Conservation (phyloP, 2,113 vertebrate species). For the Phrynosoma platyrhinos region DNA sequence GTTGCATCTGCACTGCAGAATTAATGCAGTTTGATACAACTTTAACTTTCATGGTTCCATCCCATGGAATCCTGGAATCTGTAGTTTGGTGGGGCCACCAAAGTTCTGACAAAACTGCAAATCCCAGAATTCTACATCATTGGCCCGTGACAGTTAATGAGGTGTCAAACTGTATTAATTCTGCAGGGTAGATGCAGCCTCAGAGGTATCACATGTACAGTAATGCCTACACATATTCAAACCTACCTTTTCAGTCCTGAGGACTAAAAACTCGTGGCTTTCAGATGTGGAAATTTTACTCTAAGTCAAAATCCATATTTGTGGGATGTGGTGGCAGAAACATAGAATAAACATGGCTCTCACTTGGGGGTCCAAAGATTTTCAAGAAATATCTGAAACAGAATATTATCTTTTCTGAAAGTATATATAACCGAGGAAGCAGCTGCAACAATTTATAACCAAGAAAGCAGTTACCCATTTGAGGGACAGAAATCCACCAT, state of each 20-base stretch:
- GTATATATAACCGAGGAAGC: conserved; percentile 13
- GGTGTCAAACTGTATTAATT: no score
- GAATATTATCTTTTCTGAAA: not conserved
- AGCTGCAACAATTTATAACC: not conserved
- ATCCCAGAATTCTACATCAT: no score
- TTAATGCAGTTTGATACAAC: no score
- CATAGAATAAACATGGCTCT: not conserved
- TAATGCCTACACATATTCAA: not conserved
- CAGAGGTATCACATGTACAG: no score
- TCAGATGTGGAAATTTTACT: not conserved
- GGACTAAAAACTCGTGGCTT: not conserved
- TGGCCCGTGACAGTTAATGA: no score
- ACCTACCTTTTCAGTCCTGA: not conserved
- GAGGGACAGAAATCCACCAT: not conserved
- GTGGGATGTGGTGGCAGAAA: not conserved
- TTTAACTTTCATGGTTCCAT: no score
- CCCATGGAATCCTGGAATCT: no score
- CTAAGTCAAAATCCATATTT: not conserved
- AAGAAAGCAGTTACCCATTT: not conserved
- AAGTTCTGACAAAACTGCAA: no score
- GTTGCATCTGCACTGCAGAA: not conserved
- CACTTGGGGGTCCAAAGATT: not conserved
- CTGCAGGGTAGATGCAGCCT: no score
- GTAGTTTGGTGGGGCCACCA: no score
- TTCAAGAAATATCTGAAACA: not conserved